A percentile compares a stretch with the other conserved stretches of the same genome.
Conservation (phyloP, 2,113 vertebrate genomes). For the Apaloderma vittatum region DNA sequence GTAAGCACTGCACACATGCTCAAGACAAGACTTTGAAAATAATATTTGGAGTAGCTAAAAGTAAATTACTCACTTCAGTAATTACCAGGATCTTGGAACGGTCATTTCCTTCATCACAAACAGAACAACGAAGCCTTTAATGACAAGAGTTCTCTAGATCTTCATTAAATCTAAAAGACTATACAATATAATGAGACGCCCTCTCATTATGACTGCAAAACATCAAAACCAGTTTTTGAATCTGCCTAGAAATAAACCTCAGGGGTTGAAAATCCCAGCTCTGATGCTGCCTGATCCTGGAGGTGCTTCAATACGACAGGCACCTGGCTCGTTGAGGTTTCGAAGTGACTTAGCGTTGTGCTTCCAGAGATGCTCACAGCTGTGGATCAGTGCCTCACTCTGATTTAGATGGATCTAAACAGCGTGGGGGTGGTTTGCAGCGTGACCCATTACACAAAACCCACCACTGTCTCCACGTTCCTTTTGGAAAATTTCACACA, state of each 20-base stretch:
- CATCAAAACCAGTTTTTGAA: not conserved
- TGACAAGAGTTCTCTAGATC: not conserved
- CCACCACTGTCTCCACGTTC: not conserved
- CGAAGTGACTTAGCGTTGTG: not conserved
- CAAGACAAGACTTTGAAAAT: not conserved
- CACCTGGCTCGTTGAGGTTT: no score
- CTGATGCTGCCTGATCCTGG: not conserved
- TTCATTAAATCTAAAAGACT: not conserved
- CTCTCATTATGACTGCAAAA: not conserved
- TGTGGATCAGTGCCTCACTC: fast-evolving
- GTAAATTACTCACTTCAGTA: not conserved
- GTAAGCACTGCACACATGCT: fast-evolving
- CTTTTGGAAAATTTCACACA: not conserved
- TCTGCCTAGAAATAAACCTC: not conserved
- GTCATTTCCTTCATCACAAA: not conserved
- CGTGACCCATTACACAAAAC: no score
- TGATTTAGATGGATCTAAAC: fast-evolving
- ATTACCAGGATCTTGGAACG: not conserved
- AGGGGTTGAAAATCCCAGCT: not conserved
- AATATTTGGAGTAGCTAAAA: not conserved
- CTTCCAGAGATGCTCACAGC: not conserved
- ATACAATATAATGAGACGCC: not conserved
- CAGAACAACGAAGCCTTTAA: not conserved
- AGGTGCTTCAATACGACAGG: not conserved
- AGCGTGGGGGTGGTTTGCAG: not conserved